phyloP scores from a whole-genome alignment of 1,140 invertebrate species.

The Drosophila pallidifrons region DNA sequence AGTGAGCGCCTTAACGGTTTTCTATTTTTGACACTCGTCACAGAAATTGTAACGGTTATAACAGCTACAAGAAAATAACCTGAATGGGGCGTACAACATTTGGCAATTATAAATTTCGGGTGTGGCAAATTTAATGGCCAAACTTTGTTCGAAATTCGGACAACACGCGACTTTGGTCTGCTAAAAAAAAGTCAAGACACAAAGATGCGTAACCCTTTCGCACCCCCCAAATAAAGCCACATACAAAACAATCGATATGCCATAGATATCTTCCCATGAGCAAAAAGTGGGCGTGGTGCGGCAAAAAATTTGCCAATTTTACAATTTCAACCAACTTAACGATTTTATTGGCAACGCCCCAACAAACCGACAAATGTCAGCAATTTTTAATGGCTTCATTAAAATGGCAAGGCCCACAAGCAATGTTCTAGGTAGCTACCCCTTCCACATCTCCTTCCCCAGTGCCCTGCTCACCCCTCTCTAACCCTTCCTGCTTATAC shows the following conservation, averaged over 20 bases:
- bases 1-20: constrained; percentile 65
- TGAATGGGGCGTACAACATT: constrained; percentile 58
- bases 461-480: background rate
- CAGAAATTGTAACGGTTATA: constrained; percentile 54
- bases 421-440: background rate
- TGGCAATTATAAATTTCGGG: constrained; percentile 65
- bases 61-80: constrained; percentile 3
- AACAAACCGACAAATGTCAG: constrained; percentile 74
- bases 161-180: constrained; percentile 28
- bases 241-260: constrained; percentile 29
- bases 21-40: constrained; percentile 21
- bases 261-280: constrained; percentile 32
- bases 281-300: constrained; percentile 56
- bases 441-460: constrained; percentile 8
- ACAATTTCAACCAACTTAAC: constrained; percentile 57
- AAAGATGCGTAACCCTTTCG: constrained; percentile 58
- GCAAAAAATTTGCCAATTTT: constrained; percentile 76
- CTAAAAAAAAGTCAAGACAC: background rate
- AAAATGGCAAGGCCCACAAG: constrained; percentile 39
- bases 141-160: constrained; percentile 60
- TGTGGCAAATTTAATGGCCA: constrained; percentile 72
- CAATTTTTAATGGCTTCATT: constrained; percentile 79
- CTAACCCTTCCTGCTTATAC: constrained; percentile 66
- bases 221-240: constrained; percentile 18
- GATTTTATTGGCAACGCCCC: constrained; percentile 70